phyloP scores from a whole-genome alignment of 2,113 vertebrate species.

The Python bivittatus region DNA sequence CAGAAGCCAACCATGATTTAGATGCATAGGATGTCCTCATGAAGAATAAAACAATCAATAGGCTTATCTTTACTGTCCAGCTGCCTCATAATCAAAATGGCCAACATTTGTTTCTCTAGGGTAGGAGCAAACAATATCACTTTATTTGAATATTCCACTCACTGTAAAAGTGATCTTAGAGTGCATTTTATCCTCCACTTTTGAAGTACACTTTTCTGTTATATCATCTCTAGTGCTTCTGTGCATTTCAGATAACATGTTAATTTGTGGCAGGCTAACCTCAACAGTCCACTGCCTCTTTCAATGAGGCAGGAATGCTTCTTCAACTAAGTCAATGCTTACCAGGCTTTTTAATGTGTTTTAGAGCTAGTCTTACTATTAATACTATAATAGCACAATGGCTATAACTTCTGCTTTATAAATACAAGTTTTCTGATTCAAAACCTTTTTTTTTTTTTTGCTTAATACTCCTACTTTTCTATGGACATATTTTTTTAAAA shows the following conservation, averaged over 20 bases:
- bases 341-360: background rate
- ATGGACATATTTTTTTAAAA: background rate
- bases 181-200: background rate
- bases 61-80: background rate
- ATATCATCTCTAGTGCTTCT: background rate
- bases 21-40: background rate
- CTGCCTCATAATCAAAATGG: background rate
- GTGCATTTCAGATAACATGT: background rate
- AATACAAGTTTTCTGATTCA: background rate
- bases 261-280: background rate
- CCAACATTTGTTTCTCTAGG: background rate
- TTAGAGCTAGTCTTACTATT: background rate
- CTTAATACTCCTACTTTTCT: background rate
- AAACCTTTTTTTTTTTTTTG: too few relatives aligned
- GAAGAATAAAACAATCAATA: background rate
- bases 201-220: background rate
- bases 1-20: background rate
- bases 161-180: background rate
- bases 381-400: background rate
- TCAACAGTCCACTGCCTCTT: background rate
- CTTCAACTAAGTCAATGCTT: background rate
- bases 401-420: background rate
- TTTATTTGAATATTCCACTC: background rate
- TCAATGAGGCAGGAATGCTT: too few relatives aligned
- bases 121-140: background rate